Percentiles rank a stretch among this genome's conserved stretches.
Conservation (phyloP, 2,888 invertebrate genomes). For the Acrobeloides nanus region DNA sequence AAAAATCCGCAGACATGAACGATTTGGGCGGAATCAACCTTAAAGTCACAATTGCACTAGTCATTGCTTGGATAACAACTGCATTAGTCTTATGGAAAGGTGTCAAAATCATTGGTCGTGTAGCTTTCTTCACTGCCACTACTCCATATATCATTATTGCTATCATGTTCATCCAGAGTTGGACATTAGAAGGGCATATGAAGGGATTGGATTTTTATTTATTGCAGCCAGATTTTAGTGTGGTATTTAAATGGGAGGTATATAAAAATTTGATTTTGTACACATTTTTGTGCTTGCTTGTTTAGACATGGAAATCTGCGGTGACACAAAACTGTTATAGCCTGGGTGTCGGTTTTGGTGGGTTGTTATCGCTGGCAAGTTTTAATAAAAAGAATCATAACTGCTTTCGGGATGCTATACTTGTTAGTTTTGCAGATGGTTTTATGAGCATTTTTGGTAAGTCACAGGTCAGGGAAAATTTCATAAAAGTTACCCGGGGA, state of each 20-base stretch:
- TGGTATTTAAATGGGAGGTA: conserved; percentile 13
- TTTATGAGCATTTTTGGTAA: conserved; percentile 33
- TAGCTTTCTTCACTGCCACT: conserved; percentile 31
- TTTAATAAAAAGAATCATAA: conserved; percentile 41
- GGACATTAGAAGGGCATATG: conserved; percentile 35
- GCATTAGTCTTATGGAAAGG: conserved; percentile 38
- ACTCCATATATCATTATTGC: conserved; percentile 42
- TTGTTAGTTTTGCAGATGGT: conserved; percentile 42
- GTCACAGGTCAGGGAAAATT: not conserved
- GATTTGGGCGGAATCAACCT: conserved; percentile 31
- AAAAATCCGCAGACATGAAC: conserved; percentile 24
- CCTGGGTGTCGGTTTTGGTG: conserved; percentile 41
- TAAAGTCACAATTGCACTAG: conserved; percentile 27
- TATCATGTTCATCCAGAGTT: conserved; percentile 39
- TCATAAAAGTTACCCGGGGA: conserved; percentile 20
- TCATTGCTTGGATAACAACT: conserved; percentile 35
- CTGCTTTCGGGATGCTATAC: conserved; percentile 37
- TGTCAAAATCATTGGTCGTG: conserved; percentile 33
- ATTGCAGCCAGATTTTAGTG: conserved; percentile 33
- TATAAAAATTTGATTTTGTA: too few relatives aligned
- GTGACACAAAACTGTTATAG: conserved; percentile 45
- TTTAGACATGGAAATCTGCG: conserved; percentile 38
- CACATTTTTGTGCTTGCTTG: not conserved
- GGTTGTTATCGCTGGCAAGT: conserved; percentile 37
- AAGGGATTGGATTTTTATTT: conserved; percentile 39